Evolutionary conservation across 2,113 vertebrate genomes (phyloP), one percentile per base, ranked within the genome.

Genomic region (Nerophis lumbriciformis): DNA sequence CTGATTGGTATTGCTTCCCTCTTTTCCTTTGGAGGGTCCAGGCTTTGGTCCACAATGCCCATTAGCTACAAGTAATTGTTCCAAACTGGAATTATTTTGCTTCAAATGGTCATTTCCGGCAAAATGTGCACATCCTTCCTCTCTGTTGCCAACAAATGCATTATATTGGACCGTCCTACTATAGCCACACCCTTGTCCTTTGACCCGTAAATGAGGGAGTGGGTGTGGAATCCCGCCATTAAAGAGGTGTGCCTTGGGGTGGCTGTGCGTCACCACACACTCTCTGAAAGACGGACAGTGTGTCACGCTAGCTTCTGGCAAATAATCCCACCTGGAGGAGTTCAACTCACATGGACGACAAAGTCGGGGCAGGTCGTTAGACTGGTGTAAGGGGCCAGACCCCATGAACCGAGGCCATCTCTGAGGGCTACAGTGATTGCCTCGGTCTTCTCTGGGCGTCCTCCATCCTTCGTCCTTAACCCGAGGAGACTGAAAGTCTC

Each of bases 121-220:
- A 39, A 11, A 19, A 13, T 71, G 68, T 45, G 60, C 68, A 52
- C 63, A 77, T 3, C 49, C 36, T 54, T 76, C 67, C 53, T 78
- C 81, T 35, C 77, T 73, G 16, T 78, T 73, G 12, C 75, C 71
- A 62, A 69, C 65, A 0, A 76, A 62, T 1, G 75, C 60, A 8
- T 85, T 57, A 12, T 81, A 78, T 28, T 62, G 71, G 63, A 77
- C 63, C 4, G 75, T 80, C 76, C 63, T 79, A 45, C 66, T 68
- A 37, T 66, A 69, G 35, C 64, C 82, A 80, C 67, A 72, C 15
- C 69, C 71, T 42, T 86, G 87, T 84, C 83, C 85, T 80, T 75
- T 89, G 80, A 88, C 78, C 80, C 85, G 87, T 53, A 82, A 72
- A 66, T 85, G 84, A 15, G 75, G 85, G 48, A 83, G 80, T 39